Evolutionary conservation across 92 coral and sea anemone genomes (phyloP), one percentile per base, ranked within the genome.

Genomic region (Paragorgia papillata): DNA sequence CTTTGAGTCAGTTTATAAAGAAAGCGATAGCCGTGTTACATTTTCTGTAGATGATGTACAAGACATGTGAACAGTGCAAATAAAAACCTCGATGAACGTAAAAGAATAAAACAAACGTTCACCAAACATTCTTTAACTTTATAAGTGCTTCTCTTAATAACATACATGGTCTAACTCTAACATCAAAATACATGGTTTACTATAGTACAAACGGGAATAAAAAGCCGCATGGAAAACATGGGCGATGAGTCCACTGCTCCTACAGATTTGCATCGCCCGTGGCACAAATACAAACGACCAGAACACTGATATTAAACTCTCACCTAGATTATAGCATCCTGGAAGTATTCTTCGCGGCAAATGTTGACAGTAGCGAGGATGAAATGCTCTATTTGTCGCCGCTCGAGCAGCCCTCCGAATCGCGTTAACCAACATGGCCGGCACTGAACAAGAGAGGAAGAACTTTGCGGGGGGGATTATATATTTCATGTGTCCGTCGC

Each of bases 341-440:
- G 97, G 97, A 35, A 88, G 89, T 83, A 91, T 80, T 86, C 81
- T 65, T 43, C 57, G 78, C 49, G 90, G 96, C 41, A 85, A 66
- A 76, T 93, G 94, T 67, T 97, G 87, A 43, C 85, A 75, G 40
- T 88, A 79, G 46, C 92, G 90, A 26, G 94, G 81, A 55, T 80
- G 81, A 74, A 88, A 85, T 70, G 81, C 88, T 65, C 91, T 86
- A 88, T 83, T 90, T 31, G 80, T 62, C 74, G 92, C 96, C 86
- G 96, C 75, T 73, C 92, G 90, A 61, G 96, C 87, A 82, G 89
- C 97, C 74, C 96, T 85, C 88, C 97, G 90, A 83, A 92, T 39
- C 67, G 92, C 88, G 65, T 92, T 88, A 62, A 80, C 92, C 91
- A 92, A 92, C 97, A 92, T 92, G 96, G 97, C 96, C 6, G 96